Base-by-base conservation (phyloP, 2,113 vertebrate species). In the Eudyptes chrysolophus region DNA sequence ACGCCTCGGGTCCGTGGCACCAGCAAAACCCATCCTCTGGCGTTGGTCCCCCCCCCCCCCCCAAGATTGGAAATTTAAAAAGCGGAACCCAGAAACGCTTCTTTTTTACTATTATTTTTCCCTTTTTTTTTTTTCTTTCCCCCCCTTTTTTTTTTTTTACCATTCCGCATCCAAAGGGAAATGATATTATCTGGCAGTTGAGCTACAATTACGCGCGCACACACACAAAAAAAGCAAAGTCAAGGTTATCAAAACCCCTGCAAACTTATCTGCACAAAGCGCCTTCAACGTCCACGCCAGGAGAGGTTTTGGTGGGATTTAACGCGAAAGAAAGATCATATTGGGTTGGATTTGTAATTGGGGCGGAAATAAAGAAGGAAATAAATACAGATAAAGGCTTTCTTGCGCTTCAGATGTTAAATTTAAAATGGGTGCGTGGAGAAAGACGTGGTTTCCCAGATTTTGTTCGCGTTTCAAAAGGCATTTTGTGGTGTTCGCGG, bases 241-340 rank as follows among this genome's bases (percentile, higher is more conserved):
- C 98, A 98, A 98, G 97, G 97, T 98, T 98, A 98, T 93, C 86
- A 97, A 98, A 96, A 95, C 89, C 26, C 66, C 62, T 21, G 38
- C 85, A 89, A 94, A 96, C 65, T 79, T 66, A 40, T 92, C 87
- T 10, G 27, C 89, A 65, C 87, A 65, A 94, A 92, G 77, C 22
- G 30, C 78, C 82, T 83, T 57, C 57, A 2, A 17, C 7, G 7
- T 16, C 52, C 58, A 11, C 30, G 84, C 71, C 83, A 44, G 40
- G 93, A 60, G 75, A 52, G 57, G 57, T 76, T 96, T 97, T 82
- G 60, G n/a, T 69, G 83, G 54, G 66, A 85, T 30, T 85, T 14
- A 70, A 82, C 75, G 64, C 64, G 24, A 58, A 44, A 52, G 3
- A 32, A 68, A 55, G 44, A 25, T 64, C 6, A 16, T 46, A 12